Percentiles rank a stretch among this genome's conserved stretches.
phyloP scores from a whole-genome alignment of 2,888 invertebrate species.

The Drosophila pseudotalamancana region DNA sequence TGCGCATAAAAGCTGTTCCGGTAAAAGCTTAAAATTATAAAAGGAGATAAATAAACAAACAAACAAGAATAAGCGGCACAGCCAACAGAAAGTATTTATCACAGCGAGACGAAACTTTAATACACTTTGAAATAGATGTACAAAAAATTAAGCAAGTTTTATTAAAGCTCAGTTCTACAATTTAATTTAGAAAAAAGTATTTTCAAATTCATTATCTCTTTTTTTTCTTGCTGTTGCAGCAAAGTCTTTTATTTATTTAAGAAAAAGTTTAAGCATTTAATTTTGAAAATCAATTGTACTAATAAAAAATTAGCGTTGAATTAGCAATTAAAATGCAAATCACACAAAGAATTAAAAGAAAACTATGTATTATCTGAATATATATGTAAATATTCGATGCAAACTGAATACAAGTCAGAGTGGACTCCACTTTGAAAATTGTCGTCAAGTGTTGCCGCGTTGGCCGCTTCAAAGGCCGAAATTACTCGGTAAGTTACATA shows the following conservation, averaged over 20 bases:
- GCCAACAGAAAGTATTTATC: neutral
- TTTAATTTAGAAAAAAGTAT: no score
- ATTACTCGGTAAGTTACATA: conserved; percentile 61
- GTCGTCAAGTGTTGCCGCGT: conserved; percentile 30
- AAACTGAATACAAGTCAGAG: neutral
- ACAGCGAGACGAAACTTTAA: neutral
- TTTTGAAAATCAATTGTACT: no score
- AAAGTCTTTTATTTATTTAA: no score
- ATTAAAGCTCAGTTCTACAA: no score
- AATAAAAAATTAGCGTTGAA: no score
- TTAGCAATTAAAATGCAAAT: no score
- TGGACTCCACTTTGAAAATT: neutral
- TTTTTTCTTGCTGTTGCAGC: no score
- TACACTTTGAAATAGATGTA: no score
- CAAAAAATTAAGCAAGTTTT: neutral
- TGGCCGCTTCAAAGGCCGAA: conserved; percentile 65
- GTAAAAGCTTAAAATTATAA: conserved; percentile 56
- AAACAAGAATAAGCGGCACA: conserved; percentile 7
- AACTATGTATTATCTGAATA: neutral
- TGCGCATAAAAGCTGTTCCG: conserved; percentile 61
- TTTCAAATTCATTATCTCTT: no score
- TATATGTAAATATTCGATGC: neutral
- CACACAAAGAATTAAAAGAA: no score
- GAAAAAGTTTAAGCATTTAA: no score
- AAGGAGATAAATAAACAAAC: conserved; percentile 9